phyloP scores from a whole-genome alignment of 2,797 vertebrate species.

The Hydrophis major region DNA sequence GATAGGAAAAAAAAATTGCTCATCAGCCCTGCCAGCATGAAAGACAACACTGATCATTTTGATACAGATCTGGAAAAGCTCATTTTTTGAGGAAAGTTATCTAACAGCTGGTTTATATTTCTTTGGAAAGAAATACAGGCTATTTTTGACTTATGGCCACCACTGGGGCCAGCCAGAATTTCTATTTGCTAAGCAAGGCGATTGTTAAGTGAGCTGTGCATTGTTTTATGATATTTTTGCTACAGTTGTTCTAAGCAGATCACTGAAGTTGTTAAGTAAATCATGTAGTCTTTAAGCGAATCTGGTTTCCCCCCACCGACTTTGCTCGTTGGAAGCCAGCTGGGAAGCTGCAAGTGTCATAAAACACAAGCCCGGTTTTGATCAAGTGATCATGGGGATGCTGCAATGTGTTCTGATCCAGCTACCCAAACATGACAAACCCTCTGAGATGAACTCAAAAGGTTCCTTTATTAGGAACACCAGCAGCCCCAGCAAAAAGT shows the following conservation, averaged over 20 bases:
- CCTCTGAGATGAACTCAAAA: too few species aligned
- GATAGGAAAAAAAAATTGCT: background rate
- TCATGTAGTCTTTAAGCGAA: background rate
- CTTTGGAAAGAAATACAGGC: background rate
- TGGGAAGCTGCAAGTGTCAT: background rate
- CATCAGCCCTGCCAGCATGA: background rate
- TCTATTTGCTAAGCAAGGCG: background rate
- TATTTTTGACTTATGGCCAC: background rate
- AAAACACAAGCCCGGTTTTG: background rate
- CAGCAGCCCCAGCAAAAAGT: too few species aligned
- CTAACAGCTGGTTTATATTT: background rate
- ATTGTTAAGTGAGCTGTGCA: background rate
- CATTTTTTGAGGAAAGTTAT: background rate
- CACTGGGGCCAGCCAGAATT: background rate
- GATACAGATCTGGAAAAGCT: accelerated
- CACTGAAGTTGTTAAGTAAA: background rate
- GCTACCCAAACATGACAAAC: too few species aligned
- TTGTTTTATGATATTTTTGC: background rate
- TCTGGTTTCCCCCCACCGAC: background rate
- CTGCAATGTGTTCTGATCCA: too few species aligned
- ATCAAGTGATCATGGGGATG: background rate
- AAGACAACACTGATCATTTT: background rate
- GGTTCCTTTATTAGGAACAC: too few species aligned
- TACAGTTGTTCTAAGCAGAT: background rate
- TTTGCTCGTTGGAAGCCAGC: too few species aligned